Percentiles rank a stretch among this genome's conserved stretches.
Conservation (phyloP, 1,140 invertebrate genomes). For the Portunus trituberculatus region DNA sequence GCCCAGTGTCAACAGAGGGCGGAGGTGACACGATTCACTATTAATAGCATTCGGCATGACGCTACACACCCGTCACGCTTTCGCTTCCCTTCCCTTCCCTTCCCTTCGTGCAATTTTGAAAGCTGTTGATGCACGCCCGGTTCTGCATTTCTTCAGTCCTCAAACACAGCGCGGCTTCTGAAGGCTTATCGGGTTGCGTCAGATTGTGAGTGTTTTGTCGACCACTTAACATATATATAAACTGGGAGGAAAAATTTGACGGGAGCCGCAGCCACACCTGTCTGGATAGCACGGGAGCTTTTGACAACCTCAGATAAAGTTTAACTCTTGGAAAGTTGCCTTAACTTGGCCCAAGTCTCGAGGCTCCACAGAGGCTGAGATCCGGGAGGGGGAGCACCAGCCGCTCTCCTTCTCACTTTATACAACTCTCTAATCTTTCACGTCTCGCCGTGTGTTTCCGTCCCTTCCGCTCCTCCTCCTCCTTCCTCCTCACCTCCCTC, state of each 20-base stretch:
- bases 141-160: neutral
- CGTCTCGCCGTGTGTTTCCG: too few relatives aligned
- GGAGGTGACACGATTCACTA: neutral
- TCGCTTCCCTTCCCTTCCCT: neutral
- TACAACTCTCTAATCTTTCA: too few relatives aligned
- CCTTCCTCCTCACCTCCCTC: too few relatives aligned
- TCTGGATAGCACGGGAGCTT: neutral
- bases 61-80: neutral
- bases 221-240: neutral
- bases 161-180: neutral
- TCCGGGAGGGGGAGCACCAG: neutral
- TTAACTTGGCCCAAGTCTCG: neutral
- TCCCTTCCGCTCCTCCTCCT: too few relatives aligned
- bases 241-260: neutral
- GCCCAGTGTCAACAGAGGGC: neutral
- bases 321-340: neutral
- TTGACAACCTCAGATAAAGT: conserved; percentile 3
- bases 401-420: too few relatives aligned
- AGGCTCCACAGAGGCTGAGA: neutral
- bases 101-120: too few relatives aligned
- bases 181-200: neutral
- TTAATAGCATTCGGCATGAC: neutral
- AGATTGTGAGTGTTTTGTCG: neutral
- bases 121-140: neutral
- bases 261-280: neutral